Evolutionary conservation across 2,113 vertebrate genomes (phyloP).

Genomic region (Azemiops feae): DNA sequence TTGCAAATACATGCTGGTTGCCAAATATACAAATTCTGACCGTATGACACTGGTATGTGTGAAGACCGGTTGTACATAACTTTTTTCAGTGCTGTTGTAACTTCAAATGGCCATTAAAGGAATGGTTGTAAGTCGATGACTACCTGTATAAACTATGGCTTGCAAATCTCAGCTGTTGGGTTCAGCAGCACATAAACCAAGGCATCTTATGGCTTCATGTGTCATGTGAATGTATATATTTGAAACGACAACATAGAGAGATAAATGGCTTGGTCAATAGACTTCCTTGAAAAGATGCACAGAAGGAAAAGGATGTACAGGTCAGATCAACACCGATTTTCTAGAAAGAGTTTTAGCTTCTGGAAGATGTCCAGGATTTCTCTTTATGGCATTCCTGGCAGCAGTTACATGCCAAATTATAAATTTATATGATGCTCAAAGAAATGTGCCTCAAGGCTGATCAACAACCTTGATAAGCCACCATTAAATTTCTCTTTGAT

Average conservation of each 20-base stretch:
- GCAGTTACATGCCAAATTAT: constrained; percentile 45
- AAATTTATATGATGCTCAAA: constrained; percentile 59
- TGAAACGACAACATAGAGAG: not conserved
- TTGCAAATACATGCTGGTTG: not conserved
- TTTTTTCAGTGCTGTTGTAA: not conserved
- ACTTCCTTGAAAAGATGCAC: not conserved
- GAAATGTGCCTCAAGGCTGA: constrained; percentile 54
- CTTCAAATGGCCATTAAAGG: not conserved
- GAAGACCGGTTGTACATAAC: not conserved
- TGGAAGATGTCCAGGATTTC: not conserved
- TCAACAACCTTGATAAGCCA: constrained; percentile 54
- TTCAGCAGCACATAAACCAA: not conserved
- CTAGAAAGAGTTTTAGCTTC: not conserved
- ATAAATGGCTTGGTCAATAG: not conserved
- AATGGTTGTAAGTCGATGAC: not conserved
- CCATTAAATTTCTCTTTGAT: constrained; percentile 64
- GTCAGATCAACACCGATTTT: no score
- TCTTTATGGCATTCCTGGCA: not conserved
- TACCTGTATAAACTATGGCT: not conserved
- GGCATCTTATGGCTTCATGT: not conserved
- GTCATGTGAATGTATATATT: not conserved
- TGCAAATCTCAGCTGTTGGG: not conserved
- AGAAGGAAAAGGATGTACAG: not conserved
- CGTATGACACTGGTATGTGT: not conserved
- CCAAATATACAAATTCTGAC: not conserved